Conservation (phyloP, 2,113 vertebrate genomes). For the Marcusenius ussheri region DNA sequence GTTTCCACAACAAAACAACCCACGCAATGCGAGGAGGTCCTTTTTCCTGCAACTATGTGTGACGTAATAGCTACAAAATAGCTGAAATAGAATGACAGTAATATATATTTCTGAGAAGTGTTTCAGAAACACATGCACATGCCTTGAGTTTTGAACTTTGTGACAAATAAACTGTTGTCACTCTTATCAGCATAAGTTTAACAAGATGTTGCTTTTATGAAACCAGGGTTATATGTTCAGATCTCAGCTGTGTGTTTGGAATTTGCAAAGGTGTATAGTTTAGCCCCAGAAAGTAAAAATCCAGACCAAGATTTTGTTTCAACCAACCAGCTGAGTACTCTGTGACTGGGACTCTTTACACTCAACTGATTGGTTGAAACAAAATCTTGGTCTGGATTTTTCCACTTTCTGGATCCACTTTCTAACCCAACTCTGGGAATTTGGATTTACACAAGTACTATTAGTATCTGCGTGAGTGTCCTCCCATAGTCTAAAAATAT, state of each 20-base stretch:
- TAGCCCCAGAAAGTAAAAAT: not conserved
- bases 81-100: not conserved
- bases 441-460: not conserved
- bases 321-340: not conserved
- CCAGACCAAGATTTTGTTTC: not conserved
- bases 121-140: not conserved
- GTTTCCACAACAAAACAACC: not conserved
- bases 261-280: not conserved
- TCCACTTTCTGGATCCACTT: not conserved
- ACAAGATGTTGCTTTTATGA: not conserved
- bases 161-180: not conserved
- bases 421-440: not conserved
- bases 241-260: not conserved
- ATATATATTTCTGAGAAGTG: not conserved
- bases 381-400: not conserved
- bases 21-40: not conserved
- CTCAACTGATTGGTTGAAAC: not conserved
- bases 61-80: not conserved
- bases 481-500: not conserved
- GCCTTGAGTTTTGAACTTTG: not conserved
- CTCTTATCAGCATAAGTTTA: not conserved
- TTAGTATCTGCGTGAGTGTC: not conserved
- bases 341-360: not conserved
- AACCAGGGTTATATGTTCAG: not conserved
- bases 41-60: not conserved